A percentile compares a stretch with the other conserved stretches of the same genome.
phyloP scores from a whole-genome alignment of 2,888 invertebrate genomes.

The Netelia virgata region DNA sequence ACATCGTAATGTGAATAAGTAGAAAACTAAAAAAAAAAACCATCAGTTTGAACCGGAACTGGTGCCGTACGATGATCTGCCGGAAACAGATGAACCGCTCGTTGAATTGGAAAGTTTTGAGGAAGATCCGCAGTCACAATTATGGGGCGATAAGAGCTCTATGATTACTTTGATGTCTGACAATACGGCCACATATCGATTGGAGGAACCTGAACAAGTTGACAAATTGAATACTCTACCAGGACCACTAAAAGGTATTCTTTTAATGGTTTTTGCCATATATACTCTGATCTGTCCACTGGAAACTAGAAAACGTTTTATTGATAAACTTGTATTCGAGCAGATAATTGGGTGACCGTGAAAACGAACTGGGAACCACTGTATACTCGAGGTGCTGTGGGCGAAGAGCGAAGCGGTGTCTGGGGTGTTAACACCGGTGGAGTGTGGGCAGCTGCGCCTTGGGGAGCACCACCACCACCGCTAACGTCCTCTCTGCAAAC shows the following conservation, averaged over 20 bases:
- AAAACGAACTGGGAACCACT: constrained; percentile 83
- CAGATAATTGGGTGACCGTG: constrained; percentile 82
- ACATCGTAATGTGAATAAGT: neutral
- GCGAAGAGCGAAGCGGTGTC: constrained; percentile 83
- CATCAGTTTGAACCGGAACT: constrained; percentile 81
- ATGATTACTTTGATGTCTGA: constrained; percentile 77
- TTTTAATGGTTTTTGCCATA: neutral
- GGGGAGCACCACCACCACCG: constrained; percentile 83
- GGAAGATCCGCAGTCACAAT: constrained; percentile 77
- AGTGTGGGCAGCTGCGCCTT: constrained; percentile 84
- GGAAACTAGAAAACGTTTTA: neutral
- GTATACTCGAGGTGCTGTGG: constrained; percentile 82
- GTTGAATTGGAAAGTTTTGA: constrained; percentile 80
- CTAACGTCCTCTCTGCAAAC: constrained; percentile 76
- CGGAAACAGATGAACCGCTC: constrained; percentile 82
- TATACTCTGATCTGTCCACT: neutral
- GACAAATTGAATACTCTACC: constrained; percentile 76
- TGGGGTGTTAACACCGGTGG: constrained; percentile 84
- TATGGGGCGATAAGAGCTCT: constrained; percentile 80
- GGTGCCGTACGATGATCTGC: constrained; percentile 83
- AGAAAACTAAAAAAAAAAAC: neutral
- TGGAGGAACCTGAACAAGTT: constrained; percentile 76
- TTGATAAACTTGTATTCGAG: constrained; percentile 6
- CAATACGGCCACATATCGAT: constrained; percentile 73
- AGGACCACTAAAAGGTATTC: constrained; percentile 79